Percentiles rank a stretch among this genome's conserved stretches.
Conservation (phyloP, 1,140 invertebrate genomes). For the Mesaphorura yosii region DNA sequence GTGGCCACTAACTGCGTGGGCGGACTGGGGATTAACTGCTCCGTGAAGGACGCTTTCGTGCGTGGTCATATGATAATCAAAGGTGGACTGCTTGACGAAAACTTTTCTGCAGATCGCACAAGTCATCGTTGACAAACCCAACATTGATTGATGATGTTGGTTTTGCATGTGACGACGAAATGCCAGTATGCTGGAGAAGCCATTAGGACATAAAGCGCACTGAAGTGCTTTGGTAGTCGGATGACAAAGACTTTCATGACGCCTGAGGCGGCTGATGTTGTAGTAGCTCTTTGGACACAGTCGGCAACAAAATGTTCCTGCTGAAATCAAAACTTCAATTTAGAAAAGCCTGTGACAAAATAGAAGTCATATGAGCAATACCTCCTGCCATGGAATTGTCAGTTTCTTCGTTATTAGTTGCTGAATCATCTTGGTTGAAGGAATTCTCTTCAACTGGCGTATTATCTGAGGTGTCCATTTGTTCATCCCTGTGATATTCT, state of each 20-base stretch:
- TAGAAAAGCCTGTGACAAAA: no score
- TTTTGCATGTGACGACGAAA: slow-evolving; percentile 16
- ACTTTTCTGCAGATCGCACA: not conserved
- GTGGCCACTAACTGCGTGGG: no score
- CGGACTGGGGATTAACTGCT: no score
- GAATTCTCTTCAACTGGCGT: no score
- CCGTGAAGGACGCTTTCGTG: no score
- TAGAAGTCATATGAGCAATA: no score
- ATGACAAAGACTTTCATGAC: slow-evolving; percentile 17
- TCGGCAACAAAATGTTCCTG: slow-evolving; percentile 2
- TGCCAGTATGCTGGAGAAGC: slow-evolving; percentile 13
- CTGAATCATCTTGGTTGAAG: no score
- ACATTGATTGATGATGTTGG: slow-evolving; percentile 5
- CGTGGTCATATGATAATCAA: not conserved
- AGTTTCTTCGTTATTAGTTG: no score
- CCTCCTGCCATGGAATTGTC: no score
- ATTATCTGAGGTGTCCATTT: no score
- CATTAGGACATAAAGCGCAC: slow-evolving; percentile 15
- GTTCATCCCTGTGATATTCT: no score
- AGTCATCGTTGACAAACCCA: not conserved
- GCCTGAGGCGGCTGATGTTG: slow-evolving; percentile 1
- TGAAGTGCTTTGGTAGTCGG: slow-evolving; percentile 6
- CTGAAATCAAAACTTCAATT: not conserved
- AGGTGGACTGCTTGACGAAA: not conserved
- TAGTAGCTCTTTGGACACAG: slow-evolving; percentile 14